Conservation (phyloP, 2,888 invertebrate genomes). For the Parapristionchus giblindavisi region DNA sequence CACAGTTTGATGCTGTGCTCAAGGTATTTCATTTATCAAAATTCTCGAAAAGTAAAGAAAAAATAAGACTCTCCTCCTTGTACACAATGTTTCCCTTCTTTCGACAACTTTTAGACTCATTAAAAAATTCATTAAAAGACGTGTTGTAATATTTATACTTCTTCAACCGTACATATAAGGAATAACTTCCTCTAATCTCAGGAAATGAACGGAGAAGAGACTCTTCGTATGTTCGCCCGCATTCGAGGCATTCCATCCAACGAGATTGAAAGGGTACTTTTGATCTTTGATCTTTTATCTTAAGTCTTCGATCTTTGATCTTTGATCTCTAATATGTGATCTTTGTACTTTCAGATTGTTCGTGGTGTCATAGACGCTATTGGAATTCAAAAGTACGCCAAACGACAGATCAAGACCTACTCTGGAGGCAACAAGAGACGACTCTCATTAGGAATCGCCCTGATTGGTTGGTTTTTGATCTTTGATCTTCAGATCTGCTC, state of each 20-base stretch:
- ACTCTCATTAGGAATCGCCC: slow-evolving; percentile 79
- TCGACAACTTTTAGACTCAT: not conserved
- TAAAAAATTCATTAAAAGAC: not conserved
- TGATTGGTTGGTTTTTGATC: slow-evolving; percentile 74
- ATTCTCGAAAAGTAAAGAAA: not conserved
- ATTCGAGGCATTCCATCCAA: slow-evolving; percentile 76
- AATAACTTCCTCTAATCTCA: too few species aligned
- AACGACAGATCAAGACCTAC: slow-evolving; percentile 56
- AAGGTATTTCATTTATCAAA: slow-evolving; percentile 63
- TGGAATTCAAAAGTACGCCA: slow-evolving; percentile 56
- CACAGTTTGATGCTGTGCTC: slow-evolving; percentile 81
- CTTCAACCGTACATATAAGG: not conserved
- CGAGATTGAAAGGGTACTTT: slow-evolving; percentile 37
- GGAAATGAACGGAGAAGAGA: slow-evolving; percentile 80
- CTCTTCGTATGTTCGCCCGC: slow-evolving; percentile 77
- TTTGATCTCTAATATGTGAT: too few species aligned
- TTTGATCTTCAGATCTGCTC: not conserved
- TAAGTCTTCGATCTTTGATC: too few species aligned
- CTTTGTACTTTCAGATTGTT: slow-evolving; percentile 41
- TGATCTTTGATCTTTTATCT: slow-evolving; percentile 7
- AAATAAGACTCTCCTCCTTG: not conserved
- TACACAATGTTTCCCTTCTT: not conserved
- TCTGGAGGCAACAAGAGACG: slow-evolving; percentile 81
- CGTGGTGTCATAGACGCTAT: slow-evolving; percentile 57
- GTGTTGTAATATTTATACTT: not conserved